Evolutionary conservation across 2,113 vertebrate genomes (phyloP).

Genomic region (Misgurnus anguillicaudatus): DNA sequence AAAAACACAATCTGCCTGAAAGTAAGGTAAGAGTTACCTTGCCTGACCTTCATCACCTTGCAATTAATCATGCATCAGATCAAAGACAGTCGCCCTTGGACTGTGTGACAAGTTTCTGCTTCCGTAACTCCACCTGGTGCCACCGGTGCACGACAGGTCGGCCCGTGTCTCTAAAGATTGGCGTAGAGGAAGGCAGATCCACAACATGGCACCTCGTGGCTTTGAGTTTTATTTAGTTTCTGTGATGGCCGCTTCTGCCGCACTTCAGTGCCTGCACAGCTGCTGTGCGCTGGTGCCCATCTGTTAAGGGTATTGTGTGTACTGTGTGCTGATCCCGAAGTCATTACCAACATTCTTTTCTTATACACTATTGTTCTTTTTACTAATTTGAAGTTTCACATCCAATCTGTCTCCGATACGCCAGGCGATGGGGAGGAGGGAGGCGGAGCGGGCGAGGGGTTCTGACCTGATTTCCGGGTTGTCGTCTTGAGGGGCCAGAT

Average conservation of each 20-base stretch:
- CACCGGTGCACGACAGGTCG: slow-evolving; percentile 52
- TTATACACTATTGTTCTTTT: slow-evolving; percentile 71
- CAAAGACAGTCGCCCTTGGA: slow-evolving; percentile 59
- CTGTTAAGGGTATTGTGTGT: slow-evolving; percentile 76
- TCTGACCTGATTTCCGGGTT: slow-evolving; percentile 4
- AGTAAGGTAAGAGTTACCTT: slow-evolving; percentile 59
- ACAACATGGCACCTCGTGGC: slow-evolving; percentile 39
- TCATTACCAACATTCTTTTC: slow-evolving; percentile 73
- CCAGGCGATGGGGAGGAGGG: slow-evolving; percentile 34
- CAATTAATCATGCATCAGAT: slow-evolving; percentile 75
- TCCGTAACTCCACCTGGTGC: slow-evolving; percentile 62
- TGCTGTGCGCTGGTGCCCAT: slow-evolving; percentile 75
- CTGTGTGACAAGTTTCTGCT: slow-evolving; percentile 35
- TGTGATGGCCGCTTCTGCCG: slow-evolving; percentile 62
- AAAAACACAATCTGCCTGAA: slow-evolving; percentile 23
- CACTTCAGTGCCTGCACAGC: slow-evolving; percentile 71
- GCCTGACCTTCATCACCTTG: slow-evolving; percentile 60
- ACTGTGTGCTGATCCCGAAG: slow-evolving; percentile 73
- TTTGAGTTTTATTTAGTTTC: slow-evolving; percentile 73
- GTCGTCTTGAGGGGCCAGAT: not conserved
- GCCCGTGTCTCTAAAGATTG: slow-evolving; percentile 53
- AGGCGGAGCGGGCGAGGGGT: slow-evolving; percentile 1
- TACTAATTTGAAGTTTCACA: slow-evolving; percentile 65
- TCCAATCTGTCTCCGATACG: slow-evolving; percentile 56
- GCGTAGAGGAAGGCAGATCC: slow-evolving; percentile 43